phyloP scores from a whole-genome alignment of 2,888 invertebrate species.

The Patella depressa region DNA sequence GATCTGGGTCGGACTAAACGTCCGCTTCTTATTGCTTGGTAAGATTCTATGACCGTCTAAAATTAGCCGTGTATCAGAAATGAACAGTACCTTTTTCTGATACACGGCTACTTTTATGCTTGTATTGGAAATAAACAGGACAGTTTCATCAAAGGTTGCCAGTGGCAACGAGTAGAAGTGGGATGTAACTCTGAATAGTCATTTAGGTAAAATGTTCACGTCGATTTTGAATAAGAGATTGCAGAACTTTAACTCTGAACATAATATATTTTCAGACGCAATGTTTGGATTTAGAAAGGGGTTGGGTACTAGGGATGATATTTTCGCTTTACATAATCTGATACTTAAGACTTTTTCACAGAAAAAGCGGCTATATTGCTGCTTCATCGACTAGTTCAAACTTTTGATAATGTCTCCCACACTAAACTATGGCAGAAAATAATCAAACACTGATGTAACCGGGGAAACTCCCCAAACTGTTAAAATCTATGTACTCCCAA shows the following conservation, averaged over 20 bases:
- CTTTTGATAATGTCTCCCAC: slow-evolving; percentile 8
- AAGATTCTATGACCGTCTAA: too few relatives aligned
- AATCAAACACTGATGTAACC: background rate
- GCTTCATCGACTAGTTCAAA: background rate
- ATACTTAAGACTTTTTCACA: background rate
- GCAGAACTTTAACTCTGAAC: background rate
- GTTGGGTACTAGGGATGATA: background rate
- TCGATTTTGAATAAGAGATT: slow-evolving; percentile 5
- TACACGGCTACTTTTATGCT: too few relatives aligned
- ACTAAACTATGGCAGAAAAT: background rate
- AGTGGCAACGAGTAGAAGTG: background rate
- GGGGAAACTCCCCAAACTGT: background rate
- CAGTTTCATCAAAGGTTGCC: background rate
- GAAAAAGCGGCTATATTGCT: background rate
- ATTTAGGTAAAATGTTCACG: slow-evolving; percentile 13
- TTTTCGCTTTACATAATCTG: background rate
- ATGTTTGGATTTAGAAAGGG: background rate
- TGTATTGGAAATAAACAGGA: background rate
- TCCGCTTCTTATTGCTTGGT: too few relatives aligned
- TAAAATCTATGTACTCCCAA: slow-evolving; percentile 6
- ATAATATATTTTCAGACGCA: background rate
- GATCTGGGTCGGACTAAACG: too few relatives aligned
- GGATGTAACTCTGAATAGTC: background rate
- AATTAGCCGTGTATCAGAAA: too few relatives aligned
- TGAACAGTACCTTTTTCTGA: too few relatives aligned